phyloP scores from a whole-genome alignment of 2,113 vertebrate genomes.

The Rhizomys pruinosus region DNA sequence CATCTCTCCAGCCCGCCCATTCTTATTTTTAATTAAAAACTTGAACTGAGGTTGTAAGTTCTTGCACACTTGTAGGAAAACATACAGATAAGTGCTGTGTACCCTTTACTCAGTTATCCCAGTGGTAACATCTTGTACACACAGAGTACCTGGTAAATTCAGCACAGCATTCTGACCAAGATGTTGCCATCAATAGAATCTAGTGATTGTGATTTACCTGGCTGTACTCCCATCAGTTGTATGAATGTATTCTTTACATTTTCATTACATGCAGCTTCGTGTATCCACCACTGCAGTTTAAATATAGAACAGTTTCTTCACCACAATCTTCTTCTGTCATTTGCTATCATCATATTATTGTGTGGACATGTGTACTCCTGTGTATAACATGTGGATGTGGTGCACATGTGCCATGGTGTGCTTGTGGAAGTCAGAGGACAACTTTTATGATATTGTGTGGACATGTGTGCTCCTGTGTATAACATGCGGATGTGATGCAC shows the following conservation, averaged over 20 bases:
- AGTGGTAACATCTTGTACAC: not conserved
- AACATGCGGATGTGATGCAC: not conserved
- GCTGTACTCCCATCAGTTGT: not conserved
- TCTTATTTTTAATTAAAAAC: constrained; percentile 8
- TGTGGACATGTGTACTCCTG: not conserved
- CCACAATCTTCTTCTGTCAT: not conserved
- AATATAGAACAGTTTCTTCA: not conserved
- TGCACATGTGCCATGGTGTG: too few species aligned
- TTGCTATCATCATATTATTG: not conserved
- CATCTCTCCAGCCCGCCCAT: too few species aligned
- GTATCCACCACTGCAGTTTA: not conserved
- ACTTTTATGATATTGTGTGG: too few species aligned
- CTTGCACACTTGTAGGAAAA: not conserved
- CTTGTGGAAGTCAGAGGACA: not conserved
- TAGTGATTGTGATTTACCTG: not conserved
- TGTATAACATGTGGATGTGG: not conserved
- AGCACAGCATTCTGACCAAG: not conserved
- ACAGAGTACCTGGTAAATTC: too few species aligned
- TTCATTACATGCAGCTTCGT: not conserved
- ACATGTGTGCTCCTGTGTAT: not conserved
- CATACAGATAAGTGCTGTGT: not conserved
- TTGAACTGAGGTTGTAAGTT: not conserved
- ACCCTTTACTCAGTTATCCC: not conserved
- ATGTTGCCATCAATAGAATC: not conserved
- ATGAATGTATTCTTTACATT: not conserved